Base-by-base conservation (phyloP, 2,888 invertebrate genomes). In the Piscicola geometra region DNA sequence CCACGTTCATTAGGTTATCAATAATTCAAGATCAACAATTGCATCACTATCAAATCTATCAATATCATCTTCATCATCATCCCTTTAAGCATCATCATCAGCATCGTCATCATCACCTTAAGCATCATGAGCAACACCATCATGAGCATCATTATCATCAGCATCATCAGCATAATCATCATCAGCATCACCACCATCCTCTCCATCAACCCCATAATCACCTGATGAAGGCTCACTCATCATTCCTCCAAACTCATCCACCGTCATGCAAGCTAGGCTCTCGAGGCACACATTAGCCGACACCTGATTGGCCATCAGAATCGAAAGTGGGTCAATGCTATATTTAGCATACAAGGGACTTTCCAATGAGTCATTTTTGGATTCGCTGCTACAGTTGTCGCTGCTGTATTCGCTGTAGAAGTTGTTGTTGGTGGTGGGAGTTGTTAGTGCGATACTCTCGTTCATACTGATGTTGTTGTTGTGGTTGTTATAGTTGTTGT, bases 241-340 rank as follows among this genome's bases (percentile, higher is more conserved):
- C 15, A 33, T 33, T 56, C 73, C 73, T n/a, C 73, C 73, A 64
- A 56, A 33, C 1, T 73, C 73, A 3, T 60, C 73, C 3, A 73
- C 28, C 25, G n/a, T 64, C 56, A 32, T 35, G 33, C 73, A 73
- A 32, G 35, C 41, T 21, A 73, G 56, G 0, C 52, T 64, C 28
- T 73, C 64, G 21, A 32, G 32, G 36, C 64, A 64, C 2, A 73
- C 64, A 56, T 36, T 73, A 1, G 73, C 73, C 0, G 73, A 60
- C 0, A 60, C 25, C 33, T 73, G 28, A 52, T 73, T 47, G 52
- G 73, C 36, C 15, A 56, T 3, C 60, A 56, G 25, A 56, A 56
- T n/a, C 3, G 60, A 18, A 56, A 56, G 60, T 25, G 60, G 60
- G 60, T 56, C 60, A 25, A 56, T 56, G 60, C 60, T 56, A 56